Percentiles rank a stretch among this genome's conserved stretches.
Conservation (phyloP, 2,888 invertebrate genomes). For the Chrysina gloriosa region DNA sequence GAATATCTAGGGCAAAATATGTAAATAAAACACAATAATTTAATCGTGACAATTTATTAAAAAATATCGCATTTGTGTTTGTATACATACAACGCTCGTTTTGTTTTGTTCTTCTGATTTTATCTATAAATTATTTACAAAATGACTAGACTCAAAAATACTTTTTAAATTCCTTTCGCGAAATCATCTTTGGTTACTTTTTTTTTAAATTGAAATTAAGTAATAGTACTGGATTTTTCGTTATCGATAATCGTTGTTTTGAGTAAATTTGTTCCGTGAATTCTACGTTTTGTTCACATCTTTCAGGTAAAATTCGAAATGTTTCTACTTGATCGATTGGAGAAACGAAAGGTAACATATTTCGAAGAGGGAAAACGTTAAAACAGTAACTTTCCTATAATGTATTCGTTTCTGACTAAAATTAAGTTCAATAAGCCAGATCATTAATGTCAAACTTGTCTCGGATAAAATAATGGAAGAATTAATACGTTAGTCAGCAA, state of each 20-base stretch:
- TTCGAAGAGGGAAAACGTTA: no score
- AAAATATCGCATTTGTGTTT: slow-evolving; percentile 27
- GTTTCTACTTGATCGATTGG: no score
- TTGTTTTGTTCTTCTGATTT: neutral
- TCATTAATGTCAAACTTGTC: no score
- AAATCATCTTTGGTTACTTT: slow-evolving; percentile 40
- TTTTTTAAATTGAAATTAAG: slow-evolving; percentile 32
- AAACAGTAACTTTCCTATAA: no score
- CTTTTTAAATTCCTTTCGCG: slow-evolving; percentile 22
- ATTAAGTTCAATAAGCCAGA: no score
- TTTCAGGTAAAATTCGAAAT: no score
- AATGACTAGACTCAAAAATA: slow-evolving; percentile 41
- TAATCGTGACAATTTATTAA: slow-evolving; percentile 28
- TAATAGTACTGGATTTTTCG: slow-evolving; percentile 12
- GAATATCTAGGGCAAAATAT: neutral
- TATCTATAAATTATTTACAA: slow-evolving; percentile 37
- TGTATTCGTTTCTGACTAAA: no score
- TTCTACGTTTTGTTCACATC: no score
- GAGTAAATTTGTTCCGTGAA: slow-evolving; percentile 1
- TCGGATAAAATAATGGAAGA: no score
- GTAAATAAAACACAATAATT: neutral
- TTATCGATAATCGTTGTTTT: slow-evolving; percentile 37
- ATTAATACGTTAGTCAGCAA: no score
- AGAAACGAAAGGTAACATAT: no score
- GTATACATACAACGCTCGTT: slow-evolving; percentile 13